Evolutionary conservation across 2,797 vertebrate genomes (phyloP).

Genomic region (Rachycentron canadum): DNA sequence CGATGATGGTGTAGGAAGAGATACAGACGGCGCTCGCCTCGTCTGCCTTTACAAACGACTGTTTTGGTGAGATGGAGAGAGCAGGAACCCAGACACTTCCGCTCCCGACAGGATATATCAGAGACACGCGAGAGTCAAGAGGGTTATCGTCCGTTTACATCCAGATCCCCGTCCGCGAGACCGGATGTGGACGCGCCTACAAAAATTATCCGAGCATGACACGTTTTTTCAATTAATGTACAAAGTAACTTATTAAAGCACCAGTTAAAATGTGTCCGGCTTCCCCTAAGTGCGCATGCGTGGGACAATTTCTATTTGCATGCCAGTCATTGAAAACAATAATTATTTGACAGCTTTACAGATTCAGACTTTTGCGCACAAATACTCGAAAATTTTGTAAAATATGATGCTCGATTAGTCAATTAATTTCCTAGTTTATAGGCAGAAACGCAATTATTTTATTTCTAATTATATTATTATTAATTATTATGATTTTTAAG

Average conservation of each 20-base stretch:
- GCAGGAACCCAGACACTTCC: slow-evolving; percentile 77
- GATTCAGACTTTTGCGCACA: too few relatives aligned
- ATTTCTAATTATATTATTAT: too few relatives aligned
- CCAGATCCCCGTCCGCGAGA: background rate
- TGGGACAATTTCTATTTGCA: background rate
- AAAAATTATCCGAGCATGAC: background rate
- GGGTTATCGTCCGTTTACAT: slow-evolving; percentile 10
- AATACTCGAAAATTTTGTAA: too few relatives aligned
- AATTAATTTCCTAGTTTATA: too few relatives aligned
- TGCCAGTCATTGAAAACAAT: background rate
- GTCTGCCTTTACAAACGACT: slow-evolving; percentile 42
- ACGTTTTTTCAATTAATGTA: background rate
- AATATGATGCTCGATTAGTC: too few relatives aligned
- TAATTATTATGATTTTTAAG: too few relatives aligned
- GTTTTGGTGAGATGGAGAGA: slow-evolving; percentile 39
- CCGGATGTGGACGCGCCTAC: slow-evolving; percentile 33
- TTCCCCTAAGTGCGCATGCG: background rate
- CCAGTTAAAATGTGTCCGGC: background rate
- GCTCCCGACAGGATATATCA: slow-evolving; percentile 67
- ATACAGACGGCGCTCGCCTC: slow-evolving; percentile 29
- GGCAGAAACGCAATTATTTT: too few relatives aligned
- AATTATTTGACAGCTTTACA: too few relatives aligned
- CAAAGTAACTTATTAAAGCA: background rate
- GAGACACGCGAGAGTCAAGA: slow-evolving; percentile 64
- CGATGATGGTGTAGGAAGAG: slow-evolving; percentile 24